phyloP scores from a whole-genome alignment of 2,797 vertebrate genomes.

The Thamnophis elegans region DNA sequence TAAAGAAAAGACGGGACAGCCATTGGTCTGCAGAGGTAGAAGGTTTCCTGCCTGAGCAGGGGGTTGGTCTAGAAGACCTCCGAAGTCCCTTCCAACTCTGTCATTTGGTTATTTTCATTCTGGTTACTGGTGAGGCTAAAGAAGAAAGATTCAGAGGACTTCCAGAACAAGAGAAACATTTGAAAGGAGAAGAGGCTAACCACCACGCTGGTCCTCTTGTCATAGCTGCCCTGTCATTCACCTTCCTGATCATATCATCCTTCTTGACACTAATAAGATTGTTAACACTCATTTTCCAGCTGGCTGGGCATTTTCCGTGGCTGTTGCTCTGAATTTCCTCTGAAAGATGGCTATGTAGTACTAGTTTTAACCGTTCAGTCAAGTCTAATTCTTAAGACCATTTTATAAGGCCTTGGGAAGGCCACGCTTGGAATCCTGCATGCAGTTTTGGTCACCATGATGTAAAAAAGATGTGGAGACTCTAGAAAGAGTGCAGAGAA shows the following conservation, averaged over 20 bases:
- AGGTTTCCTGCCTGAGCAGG: background rate
- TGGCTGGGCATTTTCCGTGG: background rate
- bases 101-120: background rate
- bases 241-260: background rate
- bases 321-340: background rate
- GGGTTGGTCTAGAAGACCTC: no score
- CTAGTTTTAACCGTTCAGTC: no score
- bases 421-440: no score
- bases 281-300: background rate
- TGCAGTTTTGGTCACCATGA: no score
- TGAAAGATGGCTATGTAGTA: background rate
- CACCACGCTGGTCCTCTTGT: background rate
- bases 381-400: no score
- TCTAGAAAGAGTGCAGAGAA: no score
- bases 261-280: background rate
- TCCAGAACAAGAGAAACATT: background rate
- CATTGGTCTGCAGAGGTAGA: background rate
- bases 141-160: background rate
- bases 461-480: no score
- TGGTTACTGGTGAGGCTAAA: background rate
- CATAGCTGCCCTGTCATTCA: background rate
- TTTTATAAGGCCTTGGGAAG: no score
- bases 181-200: background rate
- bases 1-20: background rate
- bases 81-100: no score